Evolutionary conservation across 2,113 vertebrate genomes (phyloP).

Genomic region (Macaca fascicularis): DNA sequence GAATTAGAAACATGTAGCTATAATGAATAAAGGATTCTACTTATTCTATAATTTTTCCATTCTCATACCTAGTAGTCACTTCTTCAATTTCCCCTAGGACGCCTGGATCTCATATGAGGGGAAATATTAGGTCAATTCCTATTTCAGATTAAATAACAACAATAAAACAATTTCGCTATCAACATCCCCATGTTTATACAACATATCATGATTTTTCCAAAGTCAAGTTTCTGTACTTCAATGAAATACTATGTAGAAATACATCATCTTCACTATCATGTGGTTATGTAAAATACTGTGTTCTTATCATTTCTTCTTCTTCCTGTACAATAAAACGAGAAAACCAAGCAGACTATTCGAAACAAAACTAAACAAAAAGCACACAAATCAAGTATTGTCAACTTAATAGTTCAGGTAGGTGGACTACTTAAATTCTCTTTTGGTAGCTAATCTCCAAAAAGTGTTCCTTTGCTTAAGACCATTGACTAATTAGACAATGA

Average conservation of each 20-base stretch:
- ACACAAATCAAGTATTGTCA: neutral
- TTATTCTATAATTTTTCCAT: neutral
- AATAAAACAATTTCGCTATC: neutral
- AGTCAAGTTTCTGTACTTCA: neutral
- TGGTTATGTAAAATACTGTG: neutral
- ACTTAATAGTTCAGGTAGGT: neutral
- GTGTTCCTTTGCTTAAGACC: neutral
- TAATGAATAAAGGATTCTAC: neutral
- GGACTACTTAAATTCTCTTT: neutral
- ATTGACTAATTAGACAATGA: neutral
- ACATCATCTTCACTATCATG: neutral
- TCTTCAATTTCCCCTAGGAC: neutral
- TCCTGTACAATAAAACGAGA: neutral
- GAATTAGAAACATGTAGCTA: neutral
- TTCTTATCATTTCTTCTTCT: neutral
- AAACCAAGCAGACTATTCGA: neutral
- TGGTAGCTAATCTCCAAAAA: constrained; percentile 21
- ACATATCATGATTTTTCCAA: neutral
- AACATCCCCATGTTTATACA: neutral
- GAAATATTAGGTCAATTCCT: neutral
- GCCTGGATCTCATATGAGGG: neutral
- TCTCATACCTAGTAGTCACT: neutral
- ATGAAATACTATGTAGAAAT: neutral
- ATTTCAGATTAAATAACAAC: neutral
- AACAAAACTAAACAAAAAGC: neutral